Evolutionary conservation across 1,140 invertebrate genomes (phyloP).

Genomic region (Papilio helenus): DNA sequence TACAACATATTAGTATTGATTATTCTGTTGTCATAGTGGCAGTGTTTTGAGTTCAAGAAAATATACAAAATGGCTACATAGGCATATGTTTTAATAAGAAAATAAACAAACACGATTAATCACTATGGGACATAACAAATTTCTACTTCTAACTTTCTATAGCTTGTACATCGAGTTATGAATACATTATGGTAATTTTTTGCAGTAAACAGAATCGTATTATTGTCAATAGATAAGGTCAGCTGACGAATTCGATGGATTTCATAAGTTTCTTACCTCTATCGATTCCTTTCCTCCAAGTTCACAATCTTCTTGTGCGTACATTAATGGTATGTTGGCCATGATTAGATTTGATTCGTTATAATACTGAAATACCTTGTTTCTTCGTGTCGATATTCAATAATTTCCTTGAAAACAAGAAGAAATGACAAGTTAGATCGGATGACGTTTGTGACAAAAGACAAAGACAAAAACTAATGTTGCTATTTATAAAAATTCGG

Average conservation of each 20-base stretch:
- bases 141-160: not conserved
- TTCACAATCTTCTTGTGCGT: slow-evolving; percentile 84
- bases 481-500: not conserved
- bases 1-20: not conserved
- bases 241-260: slow-evolving; percentile 38
- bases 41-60: not conserved
- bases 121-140: not conserved
- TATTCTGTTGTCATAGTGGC: not conserved
- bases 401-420: slow-evolving; percentile 14
- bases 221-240: slow-evolving; percentile 44
- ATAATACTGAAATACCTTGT: slow-evolving; percentile 34
- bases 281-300: slow-evolving; percentile 84
- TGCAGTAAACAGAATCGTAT: slow-evolving; percentile 32
- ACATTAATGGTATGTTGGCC: slow-evolving; percentile 81
- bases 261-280: slow-evolving; percentile 61
- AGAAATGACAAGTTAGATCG: not conserved
- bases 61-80: not conserved
- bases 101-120: not conserved
- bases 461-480: not conserved
- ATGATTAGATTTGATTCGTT: slow-evolving; percentile 50
- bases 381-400: slow-evolving; percentile 21
- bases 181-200: slow-evolving; percentile 23
- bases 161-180: not conserved
- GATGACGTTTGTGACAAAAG: slow-evolving; percentile 10
- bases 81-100: not conserved